Base-by-base conservation (phyloP, 2,888 invertebrate genomes). In the Xestia xanthographa region DNA sequence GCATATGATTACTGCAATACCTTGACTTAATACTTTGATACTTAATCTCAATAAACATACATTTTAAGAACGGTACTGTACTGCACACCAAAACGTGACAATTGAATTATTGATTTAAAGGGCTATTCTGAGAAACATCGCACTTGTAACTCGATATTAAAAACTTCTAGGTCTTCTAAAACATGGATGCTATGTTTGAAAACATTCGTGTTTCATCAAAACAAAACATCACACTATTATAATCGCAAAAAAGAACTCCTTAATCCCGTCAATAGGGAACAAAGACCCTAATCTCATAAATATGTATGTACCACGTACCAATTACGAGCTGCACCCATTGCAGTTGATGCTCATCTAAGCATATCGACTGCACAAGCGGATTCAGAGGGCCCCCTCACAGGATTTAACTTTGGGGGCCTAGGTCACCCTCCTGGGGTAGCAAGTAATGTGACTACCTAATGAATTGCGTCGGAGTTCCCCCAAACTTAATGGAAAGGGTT, bases 381-480 rank as follows among this genome's bases (percentile, higher is more conserved):
- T 77, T 88, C 84, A 80, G 84, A 88, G 84, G 90, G 92, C 92
- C 92, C 92, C 92, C 91, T 85, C 88, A 38, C 83, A 86, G 89
- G 90, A 88, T 87, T 87, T 79, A 82, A 80, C 85, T 88, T 88
- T 90, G 88, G 91, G 89, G 87, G 89, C 89, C 91, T 93, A 94
- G 92, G 91, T 91, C 90, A 89, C 92, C 92, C 92, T 91, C 84
- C 72, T 79, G 88, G 90, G 90, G 88, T 72, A 77, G 56, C 67
- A 73, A 77, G 78, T 82, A 84, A 80, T 78, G 74, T 83, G 66
- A 79, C 83, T 80, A 41, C 73, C 78, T 86, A 86, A 87, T 87
- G 87, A 83, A 87, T 84, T 80, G 78, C 80, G 68, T 78, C 67
- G 68, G 73, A 67, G 62, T 29, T 80, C 63, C 80, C 75, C 56